These are phyloP conservation scores for Corythoichthys haematopterus DNA, from an alignment of 2,113 vertebrate species.

Conservation along the genomic window DNA sequence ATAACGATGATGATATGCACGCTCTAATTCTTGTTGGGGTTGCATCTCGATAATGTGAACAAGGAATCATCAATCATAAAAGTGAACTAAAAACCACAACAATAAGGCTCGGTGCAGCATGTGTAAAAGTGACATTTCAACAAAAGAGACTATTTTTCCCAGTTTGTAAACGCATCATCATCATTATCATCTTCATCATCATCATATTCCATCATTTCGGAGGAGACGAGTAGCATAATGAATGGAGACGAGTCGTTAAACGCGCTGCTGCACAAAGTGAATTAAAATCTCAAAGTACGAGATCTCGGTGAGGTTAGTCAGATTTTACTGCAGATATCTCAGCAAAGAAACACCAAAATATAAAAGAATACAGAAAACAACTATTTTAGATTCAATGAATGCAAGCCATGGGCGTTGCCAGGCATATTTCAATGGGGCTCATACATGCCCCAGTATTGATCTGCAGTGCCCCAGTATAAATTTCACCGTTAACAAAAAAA, in stretches of 20 bases:
- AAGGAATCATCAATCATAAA: not conserved
- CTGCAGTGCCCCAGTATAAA: no score
- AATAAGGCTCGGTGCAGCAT: not conserved
- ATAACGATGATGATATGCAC: not conserved
- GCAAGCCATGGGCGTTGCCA: no score
- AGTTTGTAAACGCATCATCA: not conserved
- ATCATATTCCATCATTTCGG: not conserved
- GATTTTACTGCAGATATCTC: not conserved
- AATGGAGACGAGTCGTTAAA: not conserved
- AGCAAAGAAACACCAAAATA: no score
- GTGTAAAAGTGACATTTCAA: no score
- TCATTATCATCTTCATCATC: not conserved
- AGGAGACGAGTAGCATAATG: not conserved
- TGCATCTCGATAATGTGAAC: not conserved
- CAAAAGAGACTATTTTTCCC: not conserved
- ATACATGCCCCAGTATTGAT: no score
- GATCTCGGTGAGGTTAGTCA: not conserved
- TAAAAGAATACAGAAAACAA: no score
- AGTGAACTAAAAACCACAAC: not conserved
- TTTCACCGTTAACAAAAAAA: no score
- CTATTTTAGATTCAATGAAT: no score
- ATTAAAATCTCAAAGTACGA: constrained; percentile 6
- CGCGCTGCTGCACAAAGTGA: constrained; percentile 12
- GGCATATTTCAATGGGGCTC: no score
- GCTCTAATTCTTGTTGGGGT: no score